phyloP scores from a whole-genome alignment of 2,113 vertebrate genomes.

The Vidua chalybeata region DNA sequence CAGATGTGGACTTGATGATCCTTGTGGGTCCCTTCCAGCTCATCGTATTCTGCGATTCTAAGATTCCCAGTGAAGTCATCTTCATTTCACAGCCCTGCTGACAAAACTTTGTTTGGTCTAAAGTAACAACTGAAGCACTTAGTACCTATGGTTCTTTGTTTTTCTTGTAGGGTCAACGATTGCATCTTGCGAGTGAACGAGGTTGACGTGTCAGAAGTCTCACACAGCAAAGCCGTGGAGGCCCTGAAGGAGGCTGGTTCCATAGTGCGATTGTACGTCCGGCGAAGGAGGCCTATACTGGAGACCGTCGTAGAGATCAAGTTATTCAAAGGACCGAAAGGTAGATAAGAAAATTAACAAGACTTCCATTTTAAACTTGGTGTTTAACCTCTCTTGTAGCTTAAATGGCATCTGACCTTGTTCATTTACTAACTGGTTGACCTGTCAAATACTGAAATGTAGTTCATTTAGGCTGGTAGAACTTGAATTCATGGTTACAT shows the following conservation, averaged over 20 bases:
- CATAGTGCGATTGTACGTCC: conserved; percentile 90
- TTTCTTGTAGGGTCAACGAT: conserved; percentile 87
- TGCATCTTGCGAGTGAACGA: conserved; percentile 97
- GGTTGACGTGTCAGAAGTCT: conserved; percentile 90
- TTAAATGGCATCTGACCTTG: not conserved
- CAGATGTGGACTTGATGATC: not conserved
- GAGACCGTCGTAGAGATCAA: conserved; percentile 96
- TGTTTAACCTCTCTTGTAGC: not conserved
- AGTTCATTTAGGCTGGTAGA: not conserved
- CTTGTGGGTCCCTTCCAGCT: not conserved
- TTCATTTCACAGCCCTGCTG: not conserved
- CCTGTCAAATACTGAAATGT: not conserved
- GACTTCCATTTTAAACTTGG: not conserved
- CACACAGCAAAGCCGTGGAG: conserved; percentile 94
- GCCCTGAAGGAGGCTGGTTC: conserved; percentile 94
- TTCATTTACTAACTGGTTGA: not conserved
- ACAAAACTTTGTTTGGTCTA: accelerated
- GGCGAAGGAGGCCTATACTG: conserved; percentile 90
- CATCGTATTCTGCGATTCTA: accelerated
- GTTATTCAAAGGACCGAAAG: conserved; percentile 96
- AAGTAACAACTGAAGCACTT: not conserved
- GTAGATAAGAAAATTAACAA: conserved; percentile 63
- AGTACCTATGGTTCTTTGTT: not conserved
- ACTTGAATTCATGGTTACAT: not conserved
- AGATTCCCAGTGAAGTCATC: not conserved